Evolutionary conservation across 2,113 vertebrate genomes (phyloP), one percentile per base, ranked within the genome.

Genomic region (Nymphicus hollandicus): DNA sequence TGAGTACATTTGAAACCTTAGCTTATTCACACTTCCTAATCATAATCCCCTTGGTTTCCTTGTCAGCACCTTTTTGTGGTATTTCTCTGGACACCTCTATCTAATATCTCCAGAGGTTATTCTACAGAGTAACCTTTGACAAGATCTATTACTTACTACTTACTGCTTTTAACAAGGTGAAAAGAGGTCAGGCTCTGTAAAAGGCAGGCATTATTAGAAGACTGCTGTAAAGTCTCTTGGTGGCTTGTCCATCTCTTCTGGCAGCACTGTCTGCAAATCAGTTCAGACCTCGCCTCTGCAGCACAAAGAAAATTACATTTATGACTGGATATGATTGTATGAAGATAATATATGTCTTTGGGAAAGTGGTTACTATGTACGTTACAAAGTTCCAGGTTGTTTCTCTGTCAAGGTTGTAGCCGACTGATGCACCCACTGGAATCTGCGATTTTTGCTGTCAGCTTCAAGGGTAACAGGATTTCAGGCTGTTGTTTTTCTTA

Each of bases 41-140:
- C 90, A 81, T 95, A 96, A 96, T 86, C 79, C 90, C 73, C 91
- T 94, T 81, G 88, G 52, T 97, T 97, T 97, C 73, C 93, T 92
- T 96, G 73, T 97, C 94, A 94, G 87, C 87, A 84, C 91, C 89
- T 96, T 91, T 78, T 91, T 81, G 94, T 95, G 89, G 71, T 92
- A 93, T 95, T 96, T 95, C 94, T 97, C 43, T 96, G 94, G 95
- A 97, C 86, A 95, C 86, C 79, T 97, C 91, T 94, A 84, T 94
- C 81, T 93, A 95, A 96, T 91, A 94, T 96, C 70, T 91, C 92
- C 84, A 85, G 84, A 93, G 88, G 87, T 96, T 96, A 95, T 94
- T 97, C 92, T 93, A 95, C 90, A 93, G 92, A 89, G 91, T 95
- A 96, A 96, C 94, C 94, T 97, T 97, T 97, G 97, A 96, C 94